Conservation (phyloP, 2,888 invertebrate species). For the Orthosia gracilis region DNA sequence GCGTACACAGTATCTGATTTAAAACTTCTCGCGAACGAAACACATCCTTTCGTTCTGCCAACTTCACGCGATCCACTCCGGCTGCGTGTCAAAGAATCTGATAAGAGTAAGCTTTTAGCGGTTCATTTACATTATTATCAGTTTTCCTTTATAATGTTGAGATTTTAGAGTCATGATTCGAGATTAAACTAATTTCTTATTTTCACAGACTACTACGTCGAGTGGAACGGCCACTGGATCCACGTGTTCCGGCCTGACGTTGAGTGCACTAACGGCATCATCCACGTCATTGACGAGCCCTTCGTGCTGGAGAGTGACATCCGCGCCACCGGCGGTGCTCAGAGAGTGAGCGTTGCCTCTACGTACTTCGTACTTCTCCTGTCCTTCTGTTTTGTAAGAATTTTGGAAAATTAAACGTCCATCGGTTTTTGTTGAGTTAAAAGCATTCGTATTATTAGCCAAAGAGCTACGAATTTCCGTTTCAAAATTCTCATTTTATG, state of each 20-base stretch:
- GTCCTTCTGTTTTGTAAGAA: constrained; percentile 78
- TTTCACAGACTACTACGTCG: constrained; percentile 94
- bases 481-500: constrained; percentile 17
- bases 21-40: constrained; percentile 93
- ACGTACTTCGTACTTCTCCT: constrained; percentile 74
- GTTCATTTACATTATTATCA: constrained; percentile 71
- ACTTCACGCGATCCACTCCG: constrained; percentile 94
- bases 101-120: constrained; percentile 91
- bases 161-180: constrained; percentile 47
- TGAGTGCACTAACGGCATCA: constrained; percentile 98
- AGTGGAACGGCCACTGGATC: constrained; percentile 96
- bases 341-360: constrained; percentile 73
- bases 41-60: constrained; percentile 92
- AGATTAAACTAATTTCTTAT: constrained; percentile 55
- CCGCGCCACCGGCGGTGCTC: constrained; percentile 92
- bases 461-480: constrained; percentile 45
- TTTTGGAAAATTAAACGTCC: constrained; percentile 79
- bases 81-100: constrained; percentile 94
- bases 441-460: constrained; percentile 59
- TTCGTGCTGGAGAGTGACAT: constrained; percentile 96
- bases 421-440: constrained; percentile 65
- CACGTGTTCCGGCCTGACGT: constrained; percentile 97
- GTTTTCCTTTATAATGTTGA: constrained; percentile 53
- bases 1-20: constrained; percentile 96
- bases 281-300: constrained; percentile 98